Evolutionary conservation across 2,888 invertebrate genomes (phyloP), one percentile per base, ranked within the genome.

Genomic region (Tribolium freemani): DNA sequence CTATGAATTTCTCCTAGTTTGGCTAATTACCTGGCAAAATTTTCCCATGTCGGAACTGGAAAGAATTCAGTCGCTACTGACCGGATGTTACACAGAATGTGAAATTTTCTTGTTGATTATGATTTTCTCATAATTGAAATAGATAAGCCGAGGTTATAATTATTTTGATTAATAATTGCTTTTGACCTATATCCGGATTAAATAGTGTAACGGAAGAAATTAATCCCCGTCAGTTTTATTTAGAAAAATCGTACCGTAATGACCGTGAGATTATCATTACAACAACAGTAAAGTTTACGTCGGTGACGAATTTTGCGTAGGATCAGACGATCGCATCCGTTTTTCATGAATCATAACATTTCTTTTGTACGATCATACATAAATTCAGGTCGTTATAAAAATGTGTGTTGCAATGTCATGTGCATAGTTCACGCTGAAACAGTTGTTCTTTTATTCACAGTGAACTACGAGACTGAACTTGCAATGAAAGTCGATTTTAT

Each of bases 251-350:
- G 31, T 38, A 21, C 26, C n/a, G 2, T 60, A 63, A 45, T 53
- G 11, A 64, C 26, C 64, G 64, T 64, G 64, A 64, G 54, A 54
- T 64, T 26, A 64, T 21, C 50, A 50, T 63, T 26, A 48, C 26
- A 50, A 16, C 16, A 38, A 61, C 16, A 53, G 16, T 38, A 54
- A 64, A 44, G 45, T 63, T 51, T 45, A 48, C 54, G 10, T 48
- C 31, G 48, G 31, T 67, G 67, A 67, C 57, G 57, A 67, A 67
- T 21, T 67, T 57, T 48, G 67, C 57, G 67, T 67, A 57, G 67
- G 67, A 46, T 54, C 44, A 38, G 16, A 60, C 20, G 60, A 48
- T 64, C 48, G 53, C 51, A 64, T 64, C 66, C 66, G 66, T 66
- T 54, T 45, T 66, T 66, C 46, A 66, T 66, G 66, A 66, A 38